Evolutionary conservation across 2,113 vertebrate species (phyloP).

Genomic region (Gracilinanus agilis): DNA sequence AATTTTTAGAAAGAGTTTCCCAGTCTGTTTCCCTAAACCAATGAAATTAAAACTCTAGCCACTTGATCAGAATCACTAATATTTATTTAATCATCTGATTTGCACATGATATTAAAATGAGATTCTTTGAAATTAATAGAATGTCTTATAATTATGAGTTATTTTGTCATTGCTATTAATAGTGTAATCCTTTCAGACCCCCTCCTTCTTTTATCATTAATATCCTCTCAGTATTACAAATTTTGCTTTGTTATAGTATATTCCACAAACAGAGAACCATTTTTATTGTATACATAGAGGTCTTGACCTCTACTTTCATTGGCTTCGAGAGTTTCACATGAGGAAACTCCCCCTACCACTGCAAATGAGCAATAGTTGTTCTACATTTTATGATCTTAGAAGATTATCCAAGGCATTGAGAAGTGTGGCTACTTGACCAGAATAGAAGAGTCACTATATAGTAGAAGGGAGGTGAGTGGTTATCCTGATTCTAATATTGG

Average conservation of each 20-base stretch:
- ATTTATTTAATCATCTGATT: not conserved
- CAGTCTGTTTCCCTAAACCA: not conserved
- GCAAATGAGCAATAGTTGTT: not conserved
- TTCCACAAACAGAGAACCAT: not conserved
- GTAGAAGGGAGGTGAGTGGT: not conserved
- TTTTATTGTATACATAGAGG: not conserved
- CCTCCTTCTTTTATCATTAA: not conserved
- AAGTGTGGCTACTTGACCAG: not conserved
- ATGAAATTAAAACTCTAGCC: not conserved
- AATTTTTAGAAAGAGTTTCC: not conserved
- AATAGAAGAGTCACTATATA: not conserved
- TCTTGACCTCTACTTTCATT: not conserved
- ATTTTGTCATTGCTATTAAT: not conserved
- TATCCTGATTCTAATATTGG: not conserved
- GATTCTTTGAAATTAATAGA: not conserved
- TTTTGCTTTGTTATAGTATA: not conserved
- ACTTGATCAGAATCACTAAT: not conserved
- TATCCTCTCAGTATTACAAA: not conserved
- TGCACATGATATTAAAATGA: not conserved
- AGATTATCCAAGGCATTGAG: not conserved
- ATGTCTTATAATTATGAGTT: not conserved
- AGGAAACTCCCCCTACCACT: not conserved
- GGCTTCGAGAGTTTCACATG: not conserved
- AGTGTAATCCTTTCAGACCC: not conserved
- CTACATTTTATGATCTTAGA: not conserved